A percentile compares a stretch with the other conserved stretches of the same genome.
Conservation (phyloP, 2,888 invertebrate species). For the Acronicta aceris region DNA sequence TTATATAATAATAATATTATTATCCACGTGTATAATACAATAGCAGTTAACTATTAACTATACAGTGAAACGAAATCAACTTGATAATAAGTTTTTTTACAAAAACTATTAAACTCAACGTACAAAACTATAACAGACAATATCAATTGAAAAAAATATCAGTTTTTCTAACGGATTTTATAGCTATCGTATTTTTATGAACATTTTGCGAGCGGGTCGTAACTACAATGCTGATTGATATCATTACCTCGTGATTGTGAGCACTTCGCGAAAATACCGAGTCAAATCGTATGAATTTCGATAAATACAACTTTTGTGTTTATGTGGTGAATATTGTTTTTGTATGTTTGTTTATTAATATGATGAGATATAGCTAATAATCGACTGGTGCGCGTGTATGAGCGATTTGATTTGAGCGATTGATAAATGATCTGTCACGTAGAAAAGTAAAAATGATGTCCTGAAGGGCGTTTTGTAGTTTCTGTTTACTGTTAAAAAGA, state of each 20-base stretch:
- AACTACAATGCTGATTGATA: constrained; percentile 48
- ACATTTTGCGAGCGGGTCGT: constrained; percentile 22
- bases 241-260: constrained; percentile 45
- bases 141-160: constrained; percentile 37
- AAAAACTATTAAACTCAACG: constrained; percentile 45
- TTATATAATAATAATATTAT: too few relatives aligned
- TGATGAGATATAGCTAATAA: background rate
- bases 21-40: too few relatives aligned
- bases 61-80: constrained; percentile 17
- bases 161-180: constrained; percentile 45
- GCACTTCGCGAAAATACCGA: constrained; percentile 53
- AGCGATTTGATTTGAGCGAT: too few relatives aligned
- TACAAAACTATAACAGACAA: constrained; percentile 35
- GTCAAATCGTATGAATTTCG: constrained; percentile 52
- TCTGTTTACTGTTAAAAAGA: too few relatives aligned
- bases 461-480: too few relatives aligned
- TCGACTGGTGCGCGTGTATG: too few relatives aligned
- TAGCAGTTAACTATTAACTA: constrained; percentile 35
- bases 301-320: constrained; percentile 24
- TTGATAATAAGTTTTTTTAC: constrained; percentile 47
- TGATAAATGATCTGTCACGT: too few relatives aligned
- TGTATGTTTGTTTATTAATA: constrained; percentile 4
- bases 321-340: background rate
- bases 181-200: constrained; percentile 37
- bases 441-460: too few relatives aligned